These are phyloP conservation scores for Orchesella flavescens DNA, from an alignment of 2,888 invertebrate species.

Conservation along the genomic window DNA sequence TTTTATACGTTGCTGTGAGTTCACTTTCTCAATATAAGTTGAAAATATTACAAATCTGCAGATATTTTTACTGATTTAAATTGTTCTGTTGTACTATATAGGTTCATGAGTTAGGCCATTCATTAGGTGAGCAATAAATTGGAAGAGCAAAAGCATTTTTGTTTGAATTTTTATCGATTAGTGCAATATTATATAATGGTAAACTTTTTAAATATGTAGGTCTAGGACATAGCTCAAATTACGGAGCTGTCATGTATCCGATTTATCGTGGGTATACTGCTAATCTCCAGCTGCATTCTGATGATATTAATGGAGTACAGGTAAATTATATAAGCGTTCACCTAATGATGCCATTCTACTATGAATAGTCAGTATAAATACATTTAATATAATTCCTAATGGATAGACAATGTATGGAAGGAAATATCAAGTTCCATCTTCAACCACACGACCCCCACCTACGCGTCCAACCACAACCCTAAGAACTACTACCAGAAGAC, in stretches of 20 bases:
- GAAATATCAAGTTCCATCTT: not conserved
- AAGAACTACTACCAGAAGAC: slow-evolving; percentile 17
- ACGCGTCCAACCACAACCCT: slow-evolving; percentile 22
- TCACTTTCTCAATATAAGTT: not conserved
- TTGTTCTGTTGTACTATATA: slow-evolving; percentile 3
- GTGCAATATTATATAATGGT: not conserved
- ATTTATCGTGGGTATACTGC: slow-evolving; percentile 65
- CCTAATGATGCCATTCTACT: too few relatives aligned
- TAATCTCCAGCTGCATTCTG: slow-evolving; percentile 62
- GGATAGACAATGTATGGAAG: slow-evolving; percentile 30
- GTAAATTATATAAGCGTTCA: slow-evolving; percentile 30
- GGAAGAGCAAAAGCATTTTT: not conserved
- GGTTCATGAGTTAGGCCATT: slow-evolving; percentile 76
- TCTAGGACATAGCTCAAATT: slow-evolving; percentile 60
- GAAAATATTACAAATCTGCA: not conserved
- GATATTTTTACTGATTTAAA: too few relatives aligned
- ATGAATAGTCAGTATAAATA: too few relatives aligned
- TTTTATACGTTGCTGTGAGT: slow-evolving; percentile 75
- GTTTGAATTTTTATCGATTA: not conserved
- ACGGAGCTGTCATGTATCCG: slow-evolving; percentile 67
- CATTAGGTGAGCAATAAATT: slow-evolving; percentile 74
- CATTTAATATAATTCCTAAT: too few relatives aligned
- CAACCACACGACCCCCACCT: not conserved
- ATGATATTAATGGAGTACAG: slow-evolving; percentile 66
- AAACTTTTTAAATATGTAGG: slow-evolving; percentile 55